Base-by-base conservation (phyloP, 23 tunicate species). In the Styela plicata region DNA sequence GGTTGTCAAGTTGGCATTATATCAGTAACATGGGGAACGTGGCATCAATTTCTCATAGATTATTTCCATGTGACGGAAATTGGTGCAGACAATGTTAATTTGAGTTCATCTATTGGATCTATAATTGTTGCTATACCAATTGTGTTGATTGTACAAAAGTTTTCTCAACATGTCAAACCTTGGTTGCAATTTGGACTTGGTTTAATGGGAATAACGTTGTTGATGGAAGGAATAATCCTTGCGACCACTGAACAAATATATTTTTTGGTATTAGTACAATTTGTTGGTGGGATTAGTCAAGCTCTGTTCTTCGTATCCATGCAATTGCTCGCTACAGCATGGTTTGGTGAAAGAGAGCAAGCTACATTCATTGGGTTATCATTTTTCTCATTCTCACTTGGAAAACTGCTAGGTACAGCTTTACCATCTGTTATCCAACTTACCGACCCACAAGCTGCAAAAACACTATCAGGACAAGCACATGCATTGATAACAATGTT, bases 281-380 rank as follows among this genome's bases (percentile, higher is more conserved):
- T 71, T 34, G 3, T 71, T 31, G 33, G 36, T 29, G 77, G 77
- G 13, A 18, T 71, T 31, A 5, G 34, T 21, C 32, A 22, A 3
- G 77, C 29, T 21, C 17, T 34, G 16, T 31, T 26, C 29, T 28
- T 71, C 20, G 77, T n/a, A 2, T 71, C 29, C 36, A 17, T 71
- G 35, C 77, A 34, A 32, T 16, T 32, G 24, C 32, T 34, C 37
- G 77, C 77, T 2, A 28, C 77, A 16, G 77, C 29, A 30, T 71
- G 77, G 77, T 71, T 71, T 17, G 36, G 36, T 27, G 77, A 71
- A 71, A 71, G 34, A 30, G 77, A 71, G 17, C 77, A 71, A 32
- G 77, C 77, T 32, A 71, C 77, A 29, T 3, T 71, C 20, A 13
- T 28, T 19, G 77, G 34, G 17, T 2, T 71, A 21, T 33, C 36